Base-by-base conservation (phyloP, 2,113 vertebrate genomes). In the Dromiciops gliroides region DNA sequence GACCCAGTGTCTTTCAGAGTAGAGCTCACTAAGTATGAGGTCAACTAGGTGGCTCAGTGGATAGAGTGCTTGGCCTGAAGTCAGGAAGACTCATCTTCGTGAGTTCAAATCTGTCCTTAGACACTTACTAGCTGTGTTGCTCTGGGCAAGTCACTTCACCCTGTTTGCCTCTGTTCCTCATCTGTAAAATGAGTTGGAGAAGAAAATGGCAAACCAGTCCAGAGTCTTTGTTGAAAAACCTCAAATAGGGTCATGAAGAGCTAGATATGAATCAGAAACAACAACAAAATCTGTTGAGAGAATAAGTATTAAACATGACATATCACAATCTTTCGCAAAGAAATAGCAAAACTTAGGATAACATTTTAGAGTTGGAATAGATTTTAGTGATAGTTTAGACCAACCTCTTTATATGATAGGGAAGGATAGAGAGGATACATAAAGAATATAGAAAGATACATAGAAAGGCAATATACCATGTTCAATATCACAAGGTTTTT, bases 381-480 rank as follows among this genome's bases (percentile, higher is more conserved):
- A 94, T 93, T 96, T 95, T 93, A 51, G 49, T 94, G 91, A 95
- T 97, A 95, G 94, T 95, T 83, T 92, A 92, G 48, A 92, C 90
- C 48, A 88, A 51, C 93, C 90, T 92, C 50, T 25, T 96, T 94
- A 92, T 94, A 93, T 96, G 93, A 94, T 92, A 96, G 93, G 83
- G 92, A 89, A 97, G 67, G 51, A 48, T 95, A 37, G 60, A 67
- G 31, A 67, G 11, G 91, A 44, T n/a, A 67, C 56, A 67, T 67
- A 37, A 12, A 56, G 53, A 67, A 0, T 28, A 67, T 37, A 67
- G 56, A 67, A 37, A 31, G 3, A 10, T 67, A 14, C 28, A 44
- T 83, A 83, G 37, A n/a, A 75, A 97, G 95, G 92, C 91, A 93
- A 95, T 92, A 51, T 95, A 90, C 96, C 93, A 93, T 95, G 56